phyloP scores from a whole-genome alignment of 2,888 invertebrate species.

The Acheta domesticus region DNA sequence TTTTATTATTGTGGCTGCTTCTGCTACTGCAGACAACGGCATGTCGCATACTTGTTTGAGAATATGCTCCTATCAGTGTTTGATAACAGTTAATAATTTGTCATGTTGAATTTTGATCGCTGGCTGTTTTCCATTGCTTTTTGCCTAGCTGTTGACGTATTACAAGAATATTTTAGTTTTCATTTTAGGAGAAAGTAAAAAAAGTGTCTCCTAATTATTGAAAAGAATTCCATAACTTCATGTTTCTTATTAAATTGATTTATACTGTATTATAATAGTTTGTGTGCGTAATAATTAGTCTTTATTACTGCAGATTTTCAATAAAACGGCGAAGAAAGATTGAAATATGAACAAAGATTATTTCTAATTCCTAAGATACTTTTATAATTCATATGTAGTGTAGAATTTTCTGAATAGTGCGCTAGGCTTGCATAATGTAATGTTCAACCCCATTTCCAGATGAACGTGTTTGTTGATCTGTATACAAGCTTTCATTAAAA shows the following conservation, averaged over 20 bases:
- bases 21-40: background rate
- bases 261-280: constrained; percentile 36
- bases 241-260: constrained; percentile 35
- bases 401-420: constrained; percentile 2
- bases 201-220: constrained; percentile 20
- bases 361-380: constrained; percentile 9
- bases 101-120: constrained; percentile 37
- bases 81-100: constrained; percentile 34
- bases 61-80: constrained; percentile 36
- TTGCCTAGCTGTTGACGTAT: constrained; percentile 38
- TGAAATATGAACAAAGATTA: constrained; percentile 1
- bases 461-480: background rate
- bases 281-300: constrained; percentile 32
- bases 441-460: background rate
- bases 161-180: constrained; percentile 29
- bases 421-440: constrained; percentile 11
- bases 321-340: constrained; percentile 18
- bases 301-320: constrained; percentile 18
- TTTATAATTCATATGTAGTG: constrained; percentile 4
- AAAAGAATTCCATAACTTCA: constrained; percentile 33
- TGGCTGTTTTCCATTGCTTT: constrained; percentile 36
- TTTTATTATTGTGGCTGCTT: constrained; percentile 8
- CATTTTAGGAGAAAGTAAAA: constrained; percentile 29
- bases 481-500: background rate
- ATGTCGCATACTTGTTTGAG: constrained; percentile 29